Base-by-base conservation (phyloP, 2,797 vertebrate species). In the Gymnoscopelus braueri region DNA sequence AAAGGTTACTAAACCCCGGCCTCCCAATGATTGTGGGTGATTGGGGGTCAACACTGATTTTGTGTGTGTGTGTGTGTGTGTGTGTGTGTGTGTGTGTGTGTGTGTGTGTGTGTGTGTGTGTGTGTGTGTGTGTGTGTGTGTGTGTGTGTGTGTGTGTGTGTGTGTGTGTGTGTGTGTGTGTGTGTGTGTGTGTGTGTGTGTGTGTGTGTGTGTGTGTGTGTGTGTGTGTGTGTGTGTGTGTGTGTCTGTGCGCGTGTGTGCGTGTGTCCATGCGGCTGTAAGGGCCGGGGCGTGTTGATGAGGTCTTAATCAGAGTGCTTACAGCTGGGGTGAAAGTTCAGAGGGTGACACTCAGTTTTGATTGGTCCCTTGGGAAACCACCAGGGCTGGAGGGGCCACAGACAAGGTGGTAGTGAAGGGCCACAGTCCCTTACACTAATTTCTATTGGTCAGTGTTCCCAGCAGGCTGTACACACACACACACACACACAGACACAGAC, bases 301-400 rank as follows among this genome's bases (percentile, higher is more conserved):
- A 89, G 87, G 91, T 88, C 88, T 87, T 90, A 93, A 93, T 92
- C 91, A 92, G 90, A 81, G 85, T 72, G 84, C 90, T 91, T 92
- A 89, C 85, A 86, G 77, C 81, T 26, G 39, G 72, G 92, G 91
- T 87, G 52, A 85, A 74, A 86, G 92, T 90, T 91, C 86, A 15
- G 57, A n/a, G 81, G 87, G 75, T 84, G 87, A 78, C 29, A 78
- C 80, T 74, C 63, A 77, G 72, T 84, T 92, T 88, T 87, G 89
- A 89, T 92, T 91, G 82, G 74, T 72, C 88, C 82, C 81, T 83
- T 87, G 87, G 84, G 92, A 91, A 87, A 75, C 81, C 15, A 68
- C 53, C 39, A 29, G 63, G 74, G 82, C 87, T 84, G 0, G 44
- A 64, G 85, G 88, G 79, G 67, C 52, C 1, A 15, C 54, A 72